phyloP scores from a whole-genome alignment of 2,888 invertebrate genomes.

The Malthinus flaveolus region DNA sequence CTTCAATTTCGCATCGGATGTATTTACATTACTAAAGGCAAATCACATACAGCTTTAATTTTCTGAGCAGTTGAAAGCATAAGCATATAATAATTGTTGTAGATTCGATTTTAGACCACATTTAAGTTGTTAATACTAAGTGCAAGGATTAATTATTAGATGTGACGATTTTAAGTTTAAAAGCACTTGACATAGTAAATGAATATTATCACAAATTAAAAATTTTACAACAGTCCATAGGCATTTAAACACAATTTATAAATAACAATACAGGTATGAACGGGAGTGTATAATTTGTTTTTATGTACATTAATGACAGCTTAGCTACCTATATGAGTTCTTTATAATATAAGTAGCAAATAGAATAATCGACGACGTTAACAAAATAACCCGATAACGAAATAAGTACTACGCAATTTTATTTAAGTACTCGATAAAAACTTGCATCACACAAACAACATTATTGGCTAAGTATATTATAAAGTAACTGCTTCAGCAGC shows the following conservation, averaged over 20 bases:
- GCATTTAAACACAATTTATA: conserved; percentile 46
- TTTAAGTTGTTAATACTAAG: conserved; percentile 27
- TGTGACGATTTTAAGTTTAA: conserved; percentile 26
- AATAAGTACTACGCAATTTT: conserved; percentile 3
- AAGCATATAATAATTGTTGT: conserved; percentile 24
- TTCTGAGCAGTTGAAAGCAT: conserved; percentile 25
- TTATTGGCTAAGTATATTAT: conserved; percentile 26
- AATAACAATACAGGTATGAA: conserved; percentile 51
- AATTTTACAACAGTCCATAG: conserved; percentile 49
- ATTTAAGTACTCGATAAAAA: conserved; percentile 18
- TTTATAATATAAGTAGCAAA: conserved; percentile 28
- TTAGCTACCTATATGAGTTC: conserved; percentile 23
- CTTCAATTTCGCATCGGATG: conserved; percentile 11
- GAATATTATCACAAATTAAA: conserved; percentile 40
- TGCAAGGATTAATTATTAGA: conserved; percentile 28
- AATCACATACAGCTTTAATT: conserved; percentile 30
- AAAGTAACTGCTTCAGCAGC: conserved; percentile 31
- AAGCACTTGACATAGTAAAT: conserved; percentile 30
- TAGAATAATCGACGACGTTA: conserved; percentile 10
- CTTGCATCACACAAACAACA: conserved; percentile 11
- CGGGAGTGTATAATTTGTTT: conserved; percentile 50
- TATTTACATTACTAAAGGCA: conserved; percentile 26
- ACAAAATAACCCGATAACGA: conserved; percentile 15
- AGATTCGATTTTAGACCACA: conserved; percentile 23
- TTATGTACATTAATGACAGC: conserved; percentile 40